These are phyloP conservation scores for Pycnomerus fuliginosus DNA, from an alignment of 2,888 invertebrate species.

Conservation along the genomic window DNA sequence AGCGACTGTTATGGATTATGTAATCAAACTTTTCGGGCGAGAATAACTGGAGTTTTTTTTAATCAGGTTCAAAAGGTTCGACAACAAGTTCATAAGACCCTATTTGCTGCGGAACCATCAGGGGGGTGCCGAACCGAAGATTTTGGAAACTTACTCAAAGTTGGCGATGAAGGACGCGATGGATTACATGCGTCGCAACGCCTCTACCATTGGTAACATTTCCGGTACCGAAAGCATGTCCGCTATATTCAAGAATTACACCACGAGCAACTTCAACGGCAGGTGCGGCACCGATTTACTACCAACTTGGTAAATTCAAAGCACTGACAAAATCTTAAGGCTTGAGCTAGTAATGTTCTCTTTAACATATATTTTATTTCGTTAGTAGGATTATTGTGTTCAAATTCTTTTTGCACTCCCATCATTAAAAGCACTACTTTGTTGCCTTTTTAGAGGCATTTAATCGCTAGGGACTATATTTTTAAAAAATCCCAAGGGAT, in stretches of 20 bases:
- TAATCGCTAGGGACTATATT: too few species aligned
- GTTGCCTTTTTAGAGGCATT: too few species aligned
- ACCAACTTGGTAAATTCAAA: slow-evolving; percentile 59
- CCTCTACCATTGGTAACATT: slow-evolving; percentile 83
- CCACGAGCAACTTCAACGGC: slow-evolving; percentile 78
- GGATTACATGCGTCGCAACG: slow-evolving; percentile 86
- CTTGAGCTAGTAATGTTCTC: not conserved
- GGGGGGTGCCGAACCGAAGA: slow-evolving; percentile 90
- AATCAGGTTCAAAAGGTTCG: slow-evolving; percentile 85
- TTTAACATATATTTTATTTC: too few species aligned
- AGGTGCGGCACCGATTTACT: slow-evolving; percentile 67
- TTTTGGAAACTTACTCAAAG: slow-evolving; percentile 91
- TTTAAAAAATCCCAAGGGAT: too few species aligned
- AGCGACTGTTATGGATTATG: too few species aligned
- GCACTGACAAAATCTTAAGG: slow-evolving; percentile 38
- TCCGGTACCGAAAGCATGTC: slow-evolving; percentile 89
- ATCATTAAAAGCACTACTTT: too few species aligned
- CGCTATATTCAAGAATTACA: slow-evolving; percentile 86
- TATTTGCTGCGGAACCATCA: slow-evolving; percentile 81
- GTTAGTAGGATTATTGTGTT: too few species aligned
- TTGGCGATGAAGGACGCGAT: slow-evolving; percentile 92
- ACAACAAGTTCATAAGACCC: slow-evolving; percentile 90
- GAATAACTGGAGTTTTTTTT: slow-evolving; percentile 11
- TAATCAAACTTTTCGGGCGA: too few species aligned
- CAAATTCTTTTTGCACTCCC: too few species aligned